Evolutionary conservation across 2,888 invertebrate species (phyloP).

Genomic region (Poecilus cupreus): DNA sequence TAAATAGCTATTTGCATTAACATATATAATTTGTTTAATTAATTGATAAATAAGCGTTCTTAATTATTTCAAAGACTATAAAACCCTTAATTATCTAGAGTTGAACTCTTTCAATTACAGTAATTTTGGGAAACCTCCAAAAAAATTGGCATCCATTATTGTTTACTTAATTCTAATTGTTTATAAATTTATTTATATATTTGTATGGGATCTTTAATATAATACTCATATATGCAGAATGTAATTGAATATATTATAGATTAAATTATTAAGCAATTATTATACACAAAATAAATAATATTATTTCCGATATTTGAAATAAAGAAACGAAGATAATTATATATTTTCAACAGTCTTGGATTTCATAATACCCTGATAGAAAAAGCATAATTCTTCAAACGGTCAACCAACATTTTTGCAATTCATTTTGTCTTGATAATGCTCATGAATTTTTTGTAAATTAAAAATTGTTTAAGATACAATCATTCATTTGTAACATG

Average conservation of each 20-base stretch:
- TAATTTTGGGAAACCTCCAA: not conserved
- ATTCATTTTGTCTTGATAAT: too few species aligned
- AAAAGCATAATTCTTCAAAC: slow-evolving; percentile 35
- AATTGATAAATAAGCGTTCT: not conserved
- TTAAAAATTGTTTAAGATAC: too few species aligned
- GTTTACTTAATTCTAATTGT: not conserved
- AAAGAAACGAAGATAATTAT: too few species aligned
- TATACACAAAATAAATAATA: not conserved
- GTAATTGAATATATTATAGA: not conserved
- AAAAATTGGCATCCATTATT: not conserved
- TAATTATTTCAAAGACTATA: not conserved
- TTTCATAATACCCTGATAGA: slow-evolving; percentile 29
- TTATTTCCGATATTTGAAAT: too few species aligned
- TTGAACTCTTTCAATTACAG: too few species aligned
- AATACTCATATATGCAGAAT: not conserved
- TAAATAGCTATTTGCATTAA: slow-evolving; percentile 54
- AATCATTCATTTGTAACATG: too few species aligned
- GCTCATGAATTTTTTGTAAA: not conserved
- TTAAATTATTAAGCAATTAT: not conserved
- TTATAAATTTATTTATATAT: not conserved
- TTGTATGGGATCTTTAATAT: not conserved
- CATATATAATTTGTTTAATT: slow-evolving; percentile 22
- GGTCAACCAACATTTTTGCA: not conserved
- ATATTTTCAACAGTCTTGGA: not conserved
- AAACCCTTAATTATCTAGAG: too few species aligned